phyloP scores from a whole-genome alignment of 2,888 invertebrate genomes.

The Sepioteuthis lessoniana region DNA sequence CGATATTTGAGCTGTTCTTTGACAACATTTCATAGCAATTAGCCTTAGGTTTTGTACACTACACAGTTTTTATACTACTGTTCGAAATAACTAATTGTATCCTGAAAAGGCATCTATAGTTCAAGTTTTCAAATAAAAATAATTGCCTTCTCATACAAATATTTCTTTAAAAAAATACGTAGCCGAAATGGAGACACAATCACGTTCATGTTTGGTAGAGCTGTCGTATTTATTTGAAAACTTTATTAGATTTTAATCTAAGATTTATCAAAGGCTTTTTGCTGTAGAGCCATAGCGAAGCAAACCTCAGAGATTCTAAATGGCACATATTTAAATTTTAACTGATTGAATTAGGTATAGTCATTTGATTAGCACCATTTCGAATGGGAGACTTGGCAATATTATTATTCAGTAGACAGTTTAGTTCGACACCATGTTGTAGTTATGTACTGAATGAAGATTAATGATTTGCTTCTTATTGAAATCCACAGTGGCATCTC shows the following conservation, averaged over 20 bases:
- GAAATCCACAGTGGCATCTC: background rate
- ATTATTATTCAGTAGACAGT: background rate
- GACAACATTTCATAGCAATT: too few species aligned
- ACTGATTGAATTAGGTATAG: background rate
- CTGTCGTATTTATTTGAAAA: too few species aligned
- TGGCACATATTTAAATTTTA: background rate
- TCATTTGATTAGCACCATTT: background rate
- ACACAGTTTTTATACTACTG: too few species aligned
- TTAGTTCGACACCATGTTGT: background rate
- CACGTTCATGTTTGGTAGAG: too few species aligned
- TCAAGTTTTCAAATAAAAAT: too few species aligned
- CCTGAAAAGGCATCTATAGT: too few species aligned
- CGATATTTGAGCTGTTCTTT: too few species aligned
- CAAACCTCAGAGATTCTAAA: background rate
- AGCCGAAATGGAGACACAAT: too few species aligned
- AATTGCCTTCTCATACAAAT: too few species aligned
- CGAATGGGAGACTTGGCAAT: background rate
- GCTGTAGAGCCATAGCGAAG: background rate
- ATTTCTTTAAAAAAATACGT: too few species aligned
- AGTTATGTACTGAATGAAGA: background rate
- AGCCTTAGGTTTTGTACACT: too few species aligned
- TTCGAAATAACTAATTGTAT: too few species aligned
- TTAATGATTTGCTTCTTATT: background rate
- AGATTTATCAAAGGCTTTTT: background rate
- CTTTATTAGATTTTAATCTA: background rate